Conservation (phyloP, 2,113 vertebrate species). For the Danionella cerebrum region DNA sequence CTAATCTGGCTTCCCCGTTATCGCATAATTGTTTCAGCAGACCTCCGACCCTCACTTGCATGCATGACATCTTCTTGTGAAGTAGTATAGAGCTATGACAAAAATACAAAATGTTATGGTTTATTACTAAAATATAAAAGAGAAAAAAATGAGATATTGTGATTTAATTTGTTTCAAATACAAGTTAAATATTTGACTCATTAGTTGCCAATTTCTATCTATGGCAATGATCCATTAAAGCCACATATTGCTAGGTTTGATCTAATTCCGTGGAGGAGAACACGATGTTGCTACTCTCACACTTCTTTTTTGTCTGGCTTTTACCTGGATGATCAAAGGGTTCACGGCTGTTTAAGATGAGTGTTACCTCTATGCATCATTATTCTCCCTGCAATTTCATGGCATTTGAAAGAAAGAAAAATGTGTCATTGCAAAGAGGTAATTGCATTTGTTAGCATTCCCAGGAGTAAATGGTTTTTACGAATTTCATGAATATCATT, state of each 20-base stretch:
- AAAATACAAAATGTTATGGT: too few species aligned
- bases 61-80: too few species aligned
- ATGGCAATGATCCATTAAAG: not conserved
- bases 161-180: too few species aligned
- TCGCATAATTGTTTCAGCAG: too few species aligned
- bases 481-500: constrained; percentile 37
- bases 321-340: constrained; percentile 13
- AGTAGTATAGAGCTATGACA: too few species aligned
- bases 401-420: constrained; percentile 23
- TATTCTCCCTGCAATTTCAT: constrained; percentile 13
- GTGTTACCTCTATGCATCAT: not conserved
- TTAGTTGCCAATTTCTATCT: not conserved
- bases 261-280: not conserved
- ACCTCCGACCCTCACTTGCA: too few species aligned
- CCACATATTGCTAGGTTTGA: not conserved
- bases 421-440: constrained; percentile 19
- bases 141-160: too few species aligned
- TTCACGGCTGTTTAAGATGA: not conserved
- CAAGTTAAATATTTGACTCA: too few species aligned
- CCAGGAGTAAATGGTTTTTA: constrained; percentile 29
- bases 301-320: not conserved
- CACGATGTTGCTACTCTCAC: constrained; percentile 1
- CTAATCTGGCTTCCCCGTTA: too few species aligned
- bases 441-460: constrained; percentile 40
- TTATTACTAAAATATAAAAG: too few species aligned